Base-by-base conservation (phyloP, 2,113 vertebrate genomes). In the Mugil cephalus region DNA sequence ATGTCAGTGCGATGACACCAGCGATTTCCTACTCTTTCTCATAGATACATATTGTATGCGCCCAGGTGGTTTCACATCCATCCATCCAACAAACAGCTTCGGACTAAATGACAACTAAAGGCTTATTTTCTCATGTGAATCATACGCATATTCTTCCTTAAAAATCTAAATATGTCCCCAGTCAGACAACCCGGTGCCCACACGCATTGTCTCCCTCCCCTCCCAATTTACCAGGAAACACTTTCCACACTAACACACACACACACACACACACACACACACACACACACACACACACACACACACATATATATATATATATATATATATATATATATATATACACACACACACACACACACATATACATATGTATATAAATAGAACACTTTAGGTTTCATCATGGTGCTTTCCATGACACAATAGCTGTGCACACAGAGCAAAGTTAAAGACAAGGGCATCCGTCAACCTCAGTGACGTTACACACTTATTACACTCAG, bases 391-490 rank as follows among this genome's bases (percentile, higher is more conserved):
- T 8, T 19, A 14, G 19, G 61, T 81, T 70, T 63, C 65, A 24
- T 35, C 18, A 60, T 1, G 9, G 63, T 45, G 54, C 66, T 84
- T 69, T 84, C 67, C 58, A 11, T 38, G 14, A 36, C 43, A 65
- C 9, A 50, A 17, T 17, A 40, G 11, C 42, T 35, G 36, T 17
- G 14, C 34, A 19, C 43, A 21, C 1, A 42, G 35, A 35, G 36
- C 5, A 10, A 4, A 45, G 17, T 10, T 10, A 77, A 60, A 17
- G 58, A 38, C 4, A 8, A n/a, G n/a, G n/a, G n/a, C 42, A 45
- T 1, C 36, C 2, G 10, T 64, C 8, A 13, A 50, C 21, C n/a
- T n/a, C 21, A 60, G 45, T 17, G 1, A 45, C 45, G 10, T 17
- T 14, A 43, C 15, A 45, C n/a, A 45, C 43, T n/a, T 45, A 30